A percentile compares a stretch with the other conserved stretches of the same genome.
Conservation (phyloP, 1,140 invertebrate genomes). For the Pogonus chalceus region DNA sequence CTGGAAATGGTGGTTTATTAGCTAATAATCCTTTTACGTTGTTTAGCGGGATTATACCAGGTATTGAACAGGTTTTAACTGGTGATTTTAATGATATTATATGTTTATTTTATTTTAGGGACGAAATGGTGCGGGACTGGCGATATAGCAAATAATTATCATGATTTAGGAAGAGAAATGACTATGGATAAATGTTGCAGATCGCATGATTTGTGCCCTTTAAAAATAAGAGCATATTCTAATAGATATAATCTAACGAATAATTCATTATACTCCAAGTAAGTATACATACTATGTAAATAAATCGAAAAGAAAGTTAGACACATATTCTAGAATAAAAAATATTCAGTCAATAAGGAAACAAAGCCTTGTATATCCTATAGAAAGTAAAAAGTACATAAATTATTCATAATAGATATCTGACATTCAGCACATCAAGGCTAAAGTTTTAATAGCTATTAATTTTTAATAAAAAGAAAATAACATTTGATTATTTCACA, state of each 20-base stretch:
- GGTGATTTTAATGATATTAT: constrained; percentile 13
- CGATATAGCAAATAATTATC: constrained; percentile 71
- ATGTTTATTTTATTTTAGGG: constrained; percentile 41
- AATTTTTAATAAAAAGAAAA: too few species aligned
- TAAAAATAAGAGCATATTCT: constrained; percentile 62
- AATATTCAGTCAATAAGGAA: background rate
- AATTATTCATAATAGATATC: too few species aligned
- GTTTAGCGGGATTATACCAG: constrained; percentile 65
- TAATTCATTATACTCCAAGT: constrained; percentile 76
- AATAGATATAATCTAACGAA: constrained; percentile 72
- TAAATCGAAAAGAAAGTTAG: background rate
- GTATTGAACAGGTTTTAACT: constrained; percentile 33
- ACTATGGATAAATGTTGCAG: constrained; percentile 74
- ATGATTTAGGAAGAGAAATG: constrained; percentile 62
- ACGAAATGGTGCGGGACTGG: constrained; percentile 86
- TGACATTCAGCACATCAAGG: too few species aligned
- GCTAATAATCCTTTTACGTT: constrained; percentile 53
- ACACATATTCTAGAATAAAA: constrained; percentile 1
- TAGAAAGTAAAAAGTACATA: too few species aligned
- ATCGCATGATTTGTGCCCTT: constrained; percentile 69
- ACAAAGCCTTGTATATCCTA: background rate
- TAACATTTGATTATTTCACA: too few species aligned
- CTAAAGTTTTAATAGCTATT: too few species aligned
- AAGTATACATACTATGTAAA: constrained; percentile 26
- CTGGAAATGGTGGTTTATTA: constrained; percentile 36